A percentile compares a stretch with the other conserved stretches of the same genome.
Conservation (phyloP, 2,888 invertebrate genomes). For the Pardosa pseudoannulata region DNA sequence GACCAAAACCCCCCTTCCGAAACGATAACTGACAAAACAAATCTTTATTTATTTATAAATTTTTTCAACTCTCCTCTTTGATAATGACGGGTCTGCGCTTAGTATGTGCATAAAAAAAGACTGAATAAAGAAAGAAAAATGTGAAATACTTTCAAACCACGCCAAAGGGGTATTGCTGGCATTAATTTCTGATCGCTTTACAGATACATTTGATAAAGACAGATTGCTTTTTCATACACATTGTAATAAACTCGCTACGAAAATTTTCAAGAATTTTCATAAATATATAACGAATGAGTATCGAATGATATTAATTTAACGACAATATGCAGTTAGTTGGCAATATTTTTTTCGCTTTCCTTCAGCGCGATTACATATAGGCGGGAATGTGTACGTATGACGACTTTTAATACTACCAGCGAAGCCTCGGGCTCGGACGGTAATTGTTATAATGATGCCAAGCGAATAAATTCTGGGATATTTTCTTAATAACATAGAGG, state of each 20-base stretch:
- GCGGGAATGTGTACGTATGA: conserved; percentile 5
- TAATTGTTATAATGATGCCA: conserved; percentile 69
- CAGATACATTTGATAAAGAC: conserved; percentile 61
- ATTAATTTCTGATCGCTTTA: conserved; percentile 61
- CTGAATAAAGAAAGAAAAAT: background rate
- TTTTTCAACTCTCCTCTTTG: background rate
- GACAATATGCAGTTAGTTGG: conserved; percentile 43
- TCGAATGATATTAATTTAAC: conserved; percentile 61
- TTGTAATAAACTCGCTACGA: conserved; percentile 53
- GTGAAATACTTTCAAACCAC: conserved; percentile 42
- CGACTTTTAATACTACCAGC: conserved; percentile 63
- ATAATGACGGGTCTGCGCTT: conserved; percentile 44
- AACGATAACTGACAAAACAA: conserved; percentile 38
- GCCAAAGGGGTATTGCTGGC: conserved; percentile 12
- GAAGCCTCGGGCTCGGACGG: conserved; percentile 27
- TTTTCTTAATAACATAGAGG: conserved; percentile 68
- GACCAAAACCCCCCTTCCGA: conserved; percentile 21
- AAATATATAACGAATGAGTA: conserved; percentile 51
- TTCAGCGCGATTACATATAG: conserved; percentile 42
- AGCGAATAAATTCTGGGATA: conserved; percentile 53
- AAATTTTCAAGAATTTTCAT: conserved; percentile 58
- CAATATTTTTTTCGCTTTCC: conserved; percentile 14
- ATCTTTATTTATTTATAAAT: conserved; percentile 18
- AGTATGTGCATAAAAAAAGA: background rate
- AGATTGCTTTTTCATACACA: conserved; percentile 61